Percentiles rank a stretch among this genome's conserved stretches.
phyloP scores from a whole-genome alignment of 2,888 invertebrate species.

The Enchytraeus crypticus region DNA sequence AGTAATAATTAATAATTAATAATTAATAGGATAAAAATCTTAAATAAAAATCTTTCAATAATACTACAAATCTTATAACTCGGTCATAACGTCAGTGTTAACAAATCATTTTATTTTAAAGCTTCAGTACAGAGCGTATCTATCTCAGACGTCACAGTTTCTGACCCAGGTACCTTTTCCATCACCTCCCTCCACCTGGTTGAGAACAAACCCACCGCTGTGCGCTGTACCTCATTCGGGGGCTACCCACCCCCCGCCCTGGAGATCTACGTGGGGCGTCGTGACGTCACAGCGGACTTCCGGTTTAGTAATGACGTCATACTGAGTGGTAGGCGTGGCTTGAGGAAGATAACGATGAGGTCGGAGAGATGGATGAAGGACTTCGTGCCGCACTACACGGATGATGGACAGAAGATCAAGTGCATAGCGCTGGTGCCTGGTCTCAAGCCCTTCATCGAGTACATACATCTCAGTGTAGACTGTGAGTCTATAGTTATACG shows the following conservation, averaged over 20 bases:
- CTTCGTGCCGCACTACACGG: background rate
- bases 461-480: constrained; percentile 1
- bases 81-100: too few species aligned
- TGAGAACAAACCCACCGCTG: background rate
- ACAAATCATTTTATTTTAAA: too few species aligned
- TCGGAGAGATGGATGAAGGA: constrained; percentile 5
- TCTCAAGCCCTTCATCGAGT: background rate
- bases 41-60: too few species aligned
- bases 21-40: too few species aligned
- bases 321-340: background rate
- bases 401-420: constrained; percentile 2
- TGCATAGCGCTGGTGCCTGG: constrained; percentile 2
- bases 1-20: too few species aligned
- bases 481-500: constrained; percentile 1
- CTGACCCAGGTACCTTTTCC: too few species aligned
- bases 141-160: too few species aligned
- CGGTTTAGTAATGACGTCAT: background rate
- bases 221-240: background rate
- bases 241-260: constrained; percentile 5
- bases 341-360: constrained; percentile 5
- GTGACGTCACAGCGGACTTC: constrained; percentile 6
- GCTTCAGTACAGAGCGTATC: too few species aligned
- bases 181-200: background rate
- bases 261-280: constrained; percentile 2
- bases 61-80: too few species aligned